phyloP scores from a whole-genome alignment of 2,113 vertebrate species.

The Pedetes capensis region DNA sequence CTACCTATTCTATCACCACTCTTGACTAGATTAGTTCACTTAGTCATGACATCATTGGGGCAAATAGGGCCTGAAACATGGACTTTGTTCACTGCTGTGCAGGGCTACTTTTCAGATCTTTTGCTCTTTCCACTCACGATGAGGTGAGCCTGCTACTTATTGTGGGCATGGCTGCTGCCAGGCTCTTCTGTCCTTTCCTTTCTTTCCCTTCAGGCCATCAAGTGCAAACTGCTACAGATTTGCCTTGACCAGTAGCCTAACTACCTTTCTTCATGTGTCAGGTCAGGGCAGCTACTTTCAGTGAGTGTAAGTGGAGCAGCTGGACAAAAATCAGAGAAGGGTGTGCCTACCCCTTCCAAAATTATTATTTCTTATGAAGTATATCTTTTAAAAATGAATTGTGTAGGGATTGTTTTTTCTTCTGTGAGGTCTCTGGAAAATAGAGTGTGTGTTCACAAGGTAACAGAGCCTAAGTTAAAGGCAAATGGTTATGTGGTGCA shows the following conservation, averaged over 20 bases:
- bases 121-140: too few species aligned
- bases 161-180: background rate
- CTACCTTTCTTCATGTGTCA: background rate
- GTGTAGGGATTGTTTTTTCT: background rate
- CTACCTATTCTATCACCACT: background rate
- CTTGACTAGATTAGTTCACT: background rate
- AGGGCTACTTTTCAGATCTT: background rate
- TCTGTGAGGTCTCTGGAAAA: conserved; percentile 6
- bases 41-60: background rate
- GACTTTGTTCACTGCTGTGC: background rate
- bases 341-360: background rate
- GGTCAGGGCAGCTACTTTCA: background rate
- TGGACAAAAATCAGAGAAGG: background rate
- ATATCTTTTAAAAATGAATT: background rate
- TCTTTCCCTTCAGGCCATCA: background rate
- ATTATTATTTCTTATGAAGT: background rate
- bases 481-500: background rate
- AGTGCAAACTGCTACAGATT: background rate
- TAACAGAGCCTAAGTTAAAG: background rate
- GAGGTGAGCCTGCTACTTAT: background rate
- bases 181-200: background rate
- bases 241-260: background rate
- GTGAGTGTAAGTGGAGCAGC: background rate
- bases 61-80: too few species aligned
- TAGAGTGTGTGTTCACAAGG: background rate